Conservation (phyloP, 2,113 vertebrate genomes). For the Phaethornis superciliosus region DNA sequence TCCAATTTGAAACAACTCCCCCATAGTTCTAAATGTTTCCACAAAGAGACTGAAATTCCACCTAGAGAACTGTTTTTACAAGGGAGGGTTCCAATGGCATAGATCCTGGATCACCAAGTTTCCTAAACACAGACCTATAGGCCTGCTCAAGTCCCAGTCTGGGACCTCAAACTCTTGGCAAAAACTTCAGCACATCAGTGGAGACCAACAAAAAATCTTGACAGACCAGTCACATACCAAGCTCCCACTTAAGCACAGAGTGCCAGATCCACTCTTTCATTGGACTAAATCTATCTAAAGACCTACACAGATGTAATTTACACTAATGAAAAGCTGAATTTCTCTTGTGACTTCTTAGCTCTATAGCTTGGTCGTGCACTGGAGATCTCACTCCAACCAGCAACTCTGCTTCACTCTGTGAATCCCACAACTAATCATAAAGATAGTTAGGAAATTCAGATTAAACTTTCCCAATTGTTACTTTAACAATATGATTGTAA, state of each 20-base stretch:
- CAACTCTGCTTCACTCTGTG: background rate
- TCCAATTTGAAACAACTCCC: background rate
- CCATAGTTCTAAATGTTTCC: background rate
- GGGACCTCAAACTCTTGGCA: background rate
- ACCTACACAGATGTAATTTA: background rate
- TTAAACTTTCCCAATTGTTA: conserved; percentile 59
- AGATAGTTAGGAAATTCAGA: conserved; percentile 42
- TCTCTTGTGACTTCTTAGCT: background rate
- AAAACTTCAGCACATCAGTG: background rate
- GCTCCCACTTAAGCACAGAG: background rate
- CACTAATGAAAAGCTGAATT: background rate
- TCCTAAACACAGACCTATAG: background rate
- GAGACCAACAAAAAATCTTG: background rate
- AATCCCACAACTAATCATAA: conserved; percentile 26
- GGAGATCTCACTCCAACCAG: background rate
- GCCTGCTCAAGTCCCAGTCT: background rate
- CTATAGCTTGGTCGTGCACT: rapidly evolving
- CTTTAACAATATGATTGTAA: conserved; percentile 59
- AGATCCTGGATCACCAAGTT: background rate
- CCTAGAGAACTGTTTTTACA: background rate
- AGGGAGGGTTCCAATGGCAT: background rate
- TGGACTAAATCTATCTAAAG: background rate
- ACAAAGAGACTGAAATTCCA: background rate
- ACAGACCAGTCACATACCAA: background rate
- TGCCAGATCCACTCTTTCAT: background rate